Evolutionary conservation across 2,113 vertebrate species (phyloP), one percentile per base, ranked within the genome.

Genomic region (Odontesthes bonariensis): DNA sequence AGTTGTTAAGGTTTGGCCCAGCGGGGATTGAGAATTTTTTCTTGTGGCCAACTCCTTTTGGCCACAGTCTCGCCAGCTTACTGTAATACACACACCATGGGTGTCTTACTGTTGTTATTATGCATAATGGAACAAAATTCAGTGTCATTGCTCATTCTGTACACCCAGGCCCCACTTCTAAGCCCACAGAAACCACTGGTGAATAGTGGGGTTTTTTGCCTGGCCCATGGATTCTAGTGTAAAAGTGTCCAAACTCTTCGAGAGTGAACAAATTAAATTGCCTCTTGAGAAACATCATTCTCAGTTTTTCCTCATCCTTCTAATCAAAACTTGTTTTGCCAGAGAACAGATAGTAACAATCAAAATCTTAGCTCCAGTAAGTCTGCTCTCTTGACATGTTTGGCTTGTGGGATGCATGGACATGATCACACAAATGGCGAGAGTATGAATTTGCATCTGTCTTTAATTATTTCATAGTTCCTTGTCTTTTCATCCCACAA

Each of bases 1-100:
- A 73, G 86, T 86, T 89, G 80, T 69, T 47, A 80, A 79, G 75
- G 78, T 85, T 87, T 77, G 68, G 67, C 80, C 44, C 83, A 73
- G 81, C 73, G 66, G 77, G 84, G 66, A 19, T 52, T 0, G 12
- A 56, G 27, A 65, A 61, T 82, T 59, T 86, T 70, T 81, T 66
- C 77, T 85, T 73, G 52, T 84, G 82, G 85, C 70, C 13, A 77
- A 77, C 82, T 84, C 44, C 81, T 91, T 83, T 72, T 79, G 77
- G 86, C 79, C 62, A 44, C 60, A 55, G 60, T 67, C 69, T 69
- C 53, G 53, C 66, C 73, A 74, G 73, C 68, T 75, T 20, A 60
- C 77, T 27, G 40, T 73, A 58, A 59, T 54, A 60, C 84, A 23
- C 74, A 60, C 84, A 23, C 75, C 42, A 16, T 19, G 52, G 73